Evolutionary conservation across 92 coral and sea anemone genomes (phyloP).

Genomic region (Montipora capitata): DNA sequence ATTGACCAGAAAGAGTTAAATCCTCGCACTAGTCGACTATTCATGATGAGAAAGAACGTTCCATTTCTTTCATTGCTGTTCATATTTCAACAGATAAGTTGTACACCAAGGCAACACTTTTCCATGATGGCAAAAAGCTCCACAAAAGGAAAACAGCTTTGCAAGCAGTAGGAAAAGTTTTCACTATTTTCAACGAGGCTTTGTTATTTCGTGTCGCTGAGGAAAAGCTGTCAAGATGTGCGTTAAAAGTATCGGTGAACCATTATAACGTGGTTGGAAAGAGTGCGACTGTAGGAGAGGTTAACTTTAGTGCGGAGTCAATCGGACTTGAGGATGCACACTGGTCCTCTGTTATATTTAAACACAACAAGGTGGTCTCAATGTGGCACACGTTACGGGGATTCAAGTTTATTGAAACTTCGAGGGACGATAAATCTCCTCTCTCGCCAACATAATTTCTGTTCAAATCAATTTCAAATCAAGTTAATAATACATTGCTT

Average conservation of each 20-base stretch:
- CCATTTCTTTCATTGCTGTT: not conserved
- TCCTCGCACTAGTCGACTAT: not conserved
- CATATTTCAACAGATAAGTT: conserved; percentile 71
- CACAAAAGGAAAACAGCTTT: conserved; percentile 86
- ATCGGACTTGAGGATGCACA: conserved; percentile 90
- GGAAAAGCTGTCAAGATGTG: conserved; percentile 67
- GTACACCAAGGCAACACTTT: conserved; percentile 82
- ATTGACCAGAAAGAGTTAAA: not conserved
- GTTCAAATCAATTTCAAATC: not conserved
- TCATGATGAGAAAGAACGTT: not conserved
- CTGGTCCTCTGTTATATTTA: conserved; percentile 82
- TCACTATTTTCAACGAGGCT: conserved; percentile 91
- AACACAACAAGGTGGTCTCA: conserved; percentile 78
- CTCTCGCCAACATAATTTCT: conserved; percentile 41
- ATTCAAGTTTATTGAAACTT: conserved; percentile 80
- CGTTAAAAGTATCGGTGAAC: conserved; percentile 81
- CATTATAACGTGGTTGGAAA: conserved; percentile 91
- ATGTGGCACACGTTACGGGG: conserved; percentile 96
- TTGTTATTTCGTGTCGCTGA: conserved; percentile 86
- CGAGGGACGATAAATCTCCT: conserved; percentile 77
- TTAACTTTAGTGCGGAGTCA: conserved; percentile 81
- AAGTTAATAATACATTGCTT: not conserved
- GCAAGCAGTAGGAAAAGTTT: conserved; percentile 78
- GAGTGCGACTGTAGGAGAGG: conserved; percentile 86
- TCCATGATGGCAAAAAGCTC: conserved; percentile 67